Evolutionary conservation across 2,797 vertebrate species (phyloP), one percentile per base, ranked within the genome.

Genomic region (Cryptoblepharus egeriae): DNA sequence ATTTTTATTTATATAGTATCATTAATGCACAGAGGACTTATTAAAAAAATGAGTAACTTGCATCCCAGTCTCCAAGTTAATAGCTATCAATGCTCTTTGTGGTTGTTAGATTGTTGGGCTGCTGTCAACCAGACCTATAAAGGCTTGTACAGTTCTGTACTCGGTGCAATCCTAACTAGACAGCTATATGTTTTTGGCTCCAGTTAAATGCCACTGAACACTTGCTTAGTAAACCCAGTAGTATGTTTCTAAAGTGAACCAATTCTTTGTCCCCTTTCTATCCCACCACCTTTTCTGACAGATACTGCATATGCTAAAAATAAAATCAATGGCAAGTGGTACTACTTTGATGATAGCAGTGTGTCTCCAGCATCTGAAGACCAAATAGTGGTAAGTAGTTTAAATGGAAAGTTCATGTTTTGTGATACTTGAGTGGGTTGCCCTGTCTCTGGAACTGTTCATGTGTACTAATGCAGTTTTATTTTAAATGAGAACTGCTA

Each of bases 311-410:
- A 98, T 72, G 97, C 98, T 49, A 98, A 98, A 95, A 99, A 98
- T 94, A 98, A 98, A 95, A 97, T 99, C 45, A 98, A 99, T 73
- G 96, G 94, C 63, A 99, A 98, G 94, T 99, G 98, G 98, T 99
- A 99, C 96, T 98, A 98, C 96, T 99, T 97, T 91, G 98, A 99
- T 79, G 98, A 99, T 95, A 99, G 97, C 95, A 99, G 97, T 39
- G 98, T 98, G 88, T 99, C 99, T 85, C 93, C 97, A 84, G 97
- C 97, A 83, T 97, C 92, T 65, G 98, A 99, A 91, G 98, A 99
- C 90, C 98, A 99, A 91, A 99, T 99, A 94, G 97, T 99, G 97
- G 98, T 97, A 95, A 98, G 98, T 95, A 76, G 90, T 89, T 80
- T 42, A 64, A 68, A 7, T 0, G 5, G 69, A 68, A 61, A 39